Evolutionary conservation across 2,888 invertebrate species (phyloP).

Genomic region (Cephalotes varians): DNA sequence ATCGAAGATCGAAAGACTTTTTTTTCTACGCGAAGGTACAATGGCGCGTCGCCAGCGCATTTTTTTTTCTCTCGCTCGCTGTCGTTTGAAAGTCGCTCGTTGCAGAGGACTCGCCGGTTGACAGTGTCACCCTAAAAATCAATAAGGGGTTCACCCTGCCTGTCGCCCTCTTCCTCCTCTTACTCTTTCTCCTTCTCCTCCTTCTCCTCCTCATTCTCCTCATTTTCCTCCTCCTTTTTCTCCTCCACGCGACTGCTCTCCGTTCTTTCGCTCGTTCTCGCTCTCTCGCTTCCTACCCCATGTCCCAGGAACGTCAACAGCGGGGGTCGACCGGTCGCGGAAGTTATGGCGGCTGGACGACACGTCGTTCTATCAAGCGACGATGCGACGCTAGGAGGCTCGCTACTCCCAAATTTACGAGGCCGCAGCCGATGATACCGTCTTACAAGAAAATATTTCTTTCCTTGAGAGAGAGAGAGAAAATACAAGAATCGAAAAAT

Average conservation of each 20-base stretch:
- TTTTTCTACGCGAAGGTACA: constrained; percentile 45
- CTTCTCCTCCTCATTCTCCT: constrained; percentile 79
- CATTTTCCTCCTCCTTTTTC: constrained; percentile 26
- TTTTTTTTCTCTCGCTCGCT: constrained; percentile 86
- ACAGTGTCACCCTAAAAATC: constrained; percentile 90
- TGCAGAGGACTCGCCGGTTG: constrained; percentile 87
- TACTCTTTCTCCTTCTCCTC: constrained; percentile 76
- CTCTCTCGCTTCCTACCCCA: constrained; percentile 57
- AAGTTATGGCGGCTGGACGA: constrained; percentile 78
- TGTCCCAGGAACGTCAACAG: constrained; percentile 74
- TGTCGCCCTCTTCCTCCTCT: constrained; percentile 79
- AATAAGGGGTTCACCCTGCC: constrained; percentile 87
- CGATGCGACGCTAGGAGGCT: constrained; percentile 71
- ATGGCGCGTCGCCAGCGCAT: constrained; percentile 79
- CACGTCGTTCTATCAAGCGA: constrained; percentile 80
- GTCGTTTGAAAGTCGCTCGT: constrained; percentile 86
- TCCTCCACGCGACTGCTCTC: constrained; percentile 26
- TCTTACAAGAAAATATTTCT: background rate
- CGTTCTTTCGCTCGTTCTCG: constrained; percentile 44
- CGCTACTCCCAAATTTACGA: constrained; percentile 52
- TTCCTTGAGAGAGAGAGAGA: background rate
- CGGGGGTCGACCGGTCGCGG: constrained; percentile 72
- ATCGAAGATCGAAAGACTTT: background rate
- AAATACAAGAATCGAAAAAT: background rate
- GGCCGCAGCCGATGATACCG: background rate